Evolutionary conservation across 1,140 invertebrate species (phyloP), one percentile per base, ranked within the genome.

Genomic region (Achroia grisella): DNA sequence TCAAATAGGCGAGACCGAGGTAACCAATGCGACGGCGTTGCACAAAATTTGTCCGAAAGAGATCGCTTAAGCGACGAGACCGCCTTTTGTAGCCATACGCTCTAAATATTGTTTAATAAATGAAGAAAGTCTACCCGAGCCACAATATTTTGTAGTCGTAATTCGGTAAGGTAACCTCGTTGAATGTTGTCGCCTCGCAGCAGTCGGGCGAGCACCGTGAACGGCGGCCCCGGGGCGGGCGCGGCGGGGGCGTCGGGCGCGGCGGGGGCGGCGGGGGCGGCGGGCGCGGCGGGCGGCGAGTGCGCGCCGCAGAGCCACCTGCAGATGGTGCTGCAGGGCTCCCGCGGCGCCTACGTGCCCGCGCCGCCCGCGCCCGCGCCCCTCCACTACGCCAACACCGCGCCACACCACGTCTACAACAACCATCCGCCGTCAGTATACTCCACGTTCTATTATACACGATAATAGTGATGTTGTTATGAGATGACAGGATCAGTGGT

Each of bases 261-360:
- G 50, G 48, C 30, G 31, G 15, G 17, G 46, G 48, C 13, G 45
- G 44, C 31, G 46, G 34, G 32, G 45, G 44, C 35, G 39, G 48
- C 28, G 40, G 36, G 10, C 31, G 15, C 13, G 8, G 8, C 11
- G 43, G 35, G 33, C 32, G 23, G 32, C 27, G 13, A 17, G 33
- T 27, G 32, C 10, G 17, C 31, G 11, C 48, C 44, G 10, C 66
- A 74, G 45, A 83, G 75, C 52, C 79, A 84, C 62, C 57, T 86
- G 54, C 79, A 84, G 67, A 71, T 78, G 66, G 79, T 86, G 62
- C 63, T 87, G 63, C 78, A 81, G 60, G 67, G 73, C 17, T 52
- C 52, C 40, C 71, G 67, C 42, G 40, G 50, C 42, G 37, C 62
- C 37, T 77, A 79, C 64, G 71, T 67, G 37, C 66, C 62, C 14